A percentile compares a stretch with the other conserved stretches of the same genome.
phyloP scores from a whole-genome alignment of 2,113 vertebrate genomes.

The Lichenostomus cassidix region DNA sequence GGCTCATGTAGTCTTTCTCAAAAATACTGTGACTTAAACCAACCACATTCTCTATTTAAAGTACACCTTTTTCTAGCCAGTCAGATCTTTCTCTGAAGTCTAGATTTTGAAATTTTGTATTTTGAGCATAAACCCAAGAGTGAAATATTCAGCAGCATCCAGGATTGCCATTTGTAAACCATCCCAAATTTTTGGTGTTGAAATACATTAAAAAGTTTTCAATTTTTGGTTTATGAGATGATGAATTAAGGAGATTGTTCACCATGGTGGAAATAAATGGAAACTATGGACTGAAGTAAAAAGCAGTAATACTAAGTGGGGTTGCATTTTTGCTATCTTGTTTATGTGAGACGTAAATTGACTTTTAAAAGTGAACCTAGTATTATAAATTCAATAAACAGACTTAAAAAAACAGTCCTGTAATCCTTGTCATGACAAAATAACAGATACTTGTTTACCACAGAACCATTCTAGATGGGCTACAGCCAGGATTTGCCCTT shows the following conservation, averaged over 20 bases:
- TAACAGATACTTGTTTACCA: background rate
- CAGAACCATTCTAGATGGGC: background rate
- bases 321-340: background rate
- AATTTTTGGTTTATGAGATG: background rate
- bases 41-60: background rate
- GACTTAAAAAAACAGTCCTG: background rate
- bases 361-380: background rate
- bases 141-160: background rate
- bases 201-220: background rate
- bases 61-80: background rate
- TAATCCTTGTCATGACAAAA: background rate
- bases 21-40: slow-evolving; percentile 13
- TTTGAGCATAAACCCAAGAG: background rate
- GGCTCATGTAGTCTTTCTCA: slow-evolving; percentile 13
- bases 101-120: background rate
- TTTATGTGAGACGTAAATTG: background rate
- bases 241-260: background rate
- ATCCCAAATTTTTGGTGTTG: background rate
- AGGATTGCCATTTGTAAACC: background rate
- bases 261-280: background rate
- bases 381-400: background rate
- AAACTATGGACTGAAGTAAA: background rate
- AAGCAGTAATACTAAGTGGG: background rate
- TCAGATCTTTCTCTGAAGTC: background rate
- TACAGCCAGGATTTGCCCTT: background rate